These are phyloP conservation scores for Nineta flava DNA, from an alignment of 2,888 invertebrate species.

Conservation along the genomic window DNA sequence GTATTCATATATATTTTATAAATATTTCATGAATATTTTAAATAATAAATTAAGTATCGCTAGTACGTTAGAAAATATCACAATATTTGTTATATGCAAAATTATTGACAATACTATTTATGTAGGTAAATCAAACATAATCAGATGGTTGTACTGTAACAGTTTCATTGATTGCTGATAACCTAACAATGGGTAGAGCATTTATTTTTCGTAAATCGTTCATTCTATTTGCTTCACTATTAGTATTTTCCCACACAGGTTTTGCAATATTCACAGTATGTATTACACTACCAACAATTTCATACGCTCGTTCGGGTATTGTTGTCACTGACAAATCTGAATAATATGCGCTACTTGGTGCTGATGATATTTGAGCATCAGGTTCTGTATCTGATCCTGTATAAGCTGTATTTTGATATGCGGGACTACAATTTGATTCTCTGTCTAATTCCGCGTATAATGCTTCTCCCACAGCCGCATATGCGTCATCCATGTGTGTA, in stretches of 20 bases:
- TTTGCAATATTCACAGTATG: slow-evolving; percentile 26
- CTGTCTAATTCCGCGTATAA: slow-evolving; percentile 55
- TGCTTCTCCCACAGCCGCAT: slow-evolving; percentile 40
- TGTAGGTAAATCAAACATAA: slow-evolving; percentile 31
- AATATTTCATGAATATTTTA: no score
- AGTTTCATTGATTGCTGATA: slow-evolving; percentile 41
- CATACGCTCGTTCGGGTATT: slow-evolving; percentile 38
- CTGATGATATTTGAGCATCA: slow-evolving; percentile 40
- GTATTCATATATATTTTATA: not conserved
- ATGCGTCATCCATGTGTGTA: slow-evolving; percentile 51
- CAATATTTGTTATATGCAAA: no score
- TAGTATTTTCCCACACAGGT: slow-evolving; percentile 20
- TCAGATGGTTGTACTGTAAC: slow-evolving; percentile 39
- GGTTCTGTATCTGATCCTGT: slow-evolving; percentile 34
- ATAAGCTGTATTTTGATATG: slow-evolving; percentile 57
- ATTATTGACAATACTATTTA: no score
- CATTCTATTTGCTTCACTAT: slow-evolving; percentile 18
- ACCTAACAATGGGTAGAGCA: slow-evolving; percentile 28
- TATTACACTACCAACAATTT: slow-evolving; percentile 38
- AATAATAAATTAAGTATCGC: no score
- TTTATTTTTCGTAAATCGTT: slow-evolving; percentile 27
- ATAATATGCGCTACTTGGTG: slow-evolving; percentile 61
- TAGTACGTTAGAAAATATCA: no score
- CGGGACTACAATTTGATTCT: slow-evolving; percentile 33
- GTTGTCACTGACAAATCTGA: slow-evolving; percentile 48